Evolutionary conservation across 2,113 vertebrate genomes (phyloP).

Genomic region (Campylomormyrus numenius): DNA sequence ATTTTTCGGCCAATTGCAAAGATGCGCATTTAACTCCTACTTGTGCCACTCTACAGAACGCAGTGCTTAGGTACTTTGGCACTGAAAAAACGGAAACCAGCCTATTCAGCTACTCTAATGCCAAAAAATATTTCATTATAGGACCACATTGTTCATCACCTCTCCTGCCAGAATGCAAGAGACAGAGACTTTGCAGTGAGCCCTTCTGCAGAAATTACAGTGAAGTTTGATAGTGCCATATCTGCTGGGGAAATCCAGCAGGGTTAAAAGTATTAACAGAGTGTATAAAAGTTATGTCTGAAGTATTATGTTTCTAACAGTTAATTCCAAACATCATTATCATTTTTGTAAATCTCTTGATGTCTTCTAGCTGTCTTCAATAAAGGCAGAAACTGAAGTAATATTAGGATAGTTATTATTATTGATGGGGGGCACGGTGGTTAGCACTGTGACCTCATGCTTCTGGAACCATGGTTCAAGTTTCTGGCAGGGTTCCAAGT

Average conservation of each 20-base stretch:
- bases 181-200: neutral
- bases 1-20: neutral
- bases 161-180: neutral
- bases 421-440: too few relatives aligned
- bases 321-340: neutral
- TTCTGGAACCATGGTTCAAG: too few relatives aligned
- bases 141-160: neutral
- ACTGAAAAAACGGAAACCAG: neutral
- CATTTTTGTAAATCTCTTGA: neutral
- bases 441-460: too few relatives aligned
- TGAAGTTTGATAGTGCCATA: neutral
- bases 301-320: neutral
- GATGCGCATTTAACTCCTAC: neutral
- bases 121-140: neutral
- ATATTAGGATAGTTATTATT: neutral
- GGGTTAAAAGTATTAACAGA: neutral
- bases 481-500: too few relatives aligned
- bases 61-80: neutral
- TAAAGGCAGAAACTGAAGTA: neutral
- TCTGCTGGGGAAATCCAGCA: neutral
- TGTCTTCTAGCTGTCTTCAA: neutral
- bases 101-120: neutral
- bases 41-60: neutral
- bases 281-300: neutral
- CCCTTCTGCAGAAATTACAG: neutral